phyloP scores from a whole-genome alignment of 2,888 invertebrate species.

The Drosophila basisetae region DNA sequence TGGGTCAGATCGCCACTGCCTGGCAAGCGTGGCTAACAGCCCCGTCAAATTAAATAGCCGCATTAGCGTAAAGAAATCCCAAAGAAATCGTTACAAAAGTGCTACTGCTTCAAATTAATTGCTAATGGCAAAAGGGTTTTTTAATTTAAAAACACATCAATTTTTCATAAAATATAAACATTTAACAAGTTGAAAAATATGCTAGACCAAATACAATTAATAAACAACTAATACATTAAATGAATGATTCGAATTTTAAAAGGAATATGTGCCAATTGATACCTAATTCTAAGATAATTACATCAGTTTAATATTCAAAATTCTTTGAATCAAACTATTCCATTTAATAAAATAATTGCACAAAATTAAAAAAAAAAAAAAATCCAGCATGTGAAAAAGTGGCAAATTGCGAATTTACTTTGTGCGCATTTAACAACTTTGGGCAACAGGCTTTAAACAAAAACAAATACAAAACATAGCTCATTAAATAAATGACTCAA shows the following conservation, averaged over 20 bases:
- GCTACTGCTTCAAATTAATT: background rate
- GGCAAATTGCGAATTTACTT: constrained; percentile 2
- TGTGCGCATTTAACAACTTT: constrained; percentile 26
- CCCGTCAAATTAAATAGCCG: constrained; percentile 27
- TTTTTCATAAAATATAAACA: background rate
- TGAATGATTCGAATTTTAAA: background rate
- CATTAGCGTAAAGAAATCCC: constrained; percentile 8
- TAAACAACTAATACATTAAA: background rate
- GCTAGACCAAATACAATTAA: background rate
- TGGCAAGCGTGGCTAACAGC: constrained; percentile 27
- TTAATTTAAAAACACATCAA: background rate
- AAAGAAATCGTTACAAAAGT: constrained; percentile 5
- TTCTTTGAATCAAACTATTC: background rate
- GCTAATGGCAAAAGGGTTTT: background rate
- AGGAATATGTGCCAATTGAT: background rate
- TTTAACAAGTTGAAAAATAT: background rate
- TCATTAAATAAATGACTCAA: constrained; percentile 59
- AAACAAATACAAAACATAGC: constrained; percentile 26
- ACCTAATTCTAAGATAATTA: background rate
- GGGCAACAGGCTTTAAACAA: constrained; percentile 12
- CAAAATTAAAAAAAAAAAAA: constrained; percentile 18
- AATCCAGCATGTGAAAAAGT: background rate
- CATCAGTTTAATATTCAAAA: background rate
- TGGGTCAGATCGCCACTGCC: constrained; percentile 42
- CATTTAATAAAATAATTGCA: constrained; percentile 23